A percentile compares a stretch with the other conserved stretches of the same genome.
Evolutionary conservation across 2,113 vertebrate species (phyloP).

Genomic region (Penelope pileata): DNA sequence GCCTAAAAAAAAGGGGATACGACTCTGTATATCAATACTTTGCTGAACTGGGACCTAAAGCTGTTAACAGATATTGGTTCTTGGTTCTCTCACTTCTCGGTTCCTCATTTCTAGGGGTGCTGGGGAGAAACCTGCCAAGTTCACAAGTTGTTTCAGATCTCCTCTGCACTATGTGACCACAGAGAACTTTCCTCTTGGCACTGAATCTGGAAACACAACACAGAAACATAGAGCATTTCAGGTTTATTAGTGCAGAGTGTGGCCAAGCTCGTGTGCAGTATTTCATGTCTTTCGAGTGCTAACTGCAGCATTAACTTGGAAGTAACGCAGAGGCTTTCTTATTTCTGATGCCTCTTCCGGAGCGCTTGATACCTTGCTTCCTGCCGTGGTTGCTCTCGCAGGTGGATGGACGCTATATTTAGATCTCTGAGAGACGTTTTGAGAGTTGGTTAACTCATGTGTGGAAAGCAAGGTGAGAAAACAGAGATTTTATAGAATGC

Average conservation of each 20-base stretch:
- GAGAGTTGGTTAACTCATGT: background rate
- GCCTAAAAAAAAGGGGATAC: background rate
- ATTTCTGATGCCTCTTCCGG: background rate
- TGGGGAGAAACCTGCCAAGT: background rate
- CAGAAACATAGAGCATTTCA: background rate
- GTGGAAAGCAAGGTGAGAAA: background rate
- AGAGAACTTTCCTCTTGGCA: background rate
- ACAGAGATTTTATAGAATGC: background rate
- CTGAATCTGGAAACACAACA: background rate
- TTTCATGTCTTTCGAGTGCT: background rate
- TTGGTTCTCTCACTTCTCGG: background rate
- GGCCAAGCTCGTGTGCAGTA: background rate
- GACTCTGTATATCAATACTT: background rate
- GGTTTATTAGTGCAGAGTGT: background rate
- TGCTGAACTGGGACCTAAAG: background rate
- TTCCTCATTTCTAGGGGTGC: fast-evolving
- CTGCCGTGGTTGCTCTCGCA: background rate
- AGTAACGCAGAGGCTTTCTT: background rate
- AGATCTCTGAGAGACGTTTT: background rate
- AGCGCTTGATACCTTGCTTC: background rate
- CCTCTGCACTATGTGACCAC: background rate
- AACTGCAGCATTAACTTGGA: background rate
- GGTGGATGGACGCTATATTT: background rate
- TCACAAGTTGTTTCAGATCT: background rate
- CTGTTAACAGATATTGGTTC: background rate